These are phyloP conservation scores for Lasius platythorax DNA, from an alignment of 2,888 invertebrate species.

Conservation along the genomic window DNA sequence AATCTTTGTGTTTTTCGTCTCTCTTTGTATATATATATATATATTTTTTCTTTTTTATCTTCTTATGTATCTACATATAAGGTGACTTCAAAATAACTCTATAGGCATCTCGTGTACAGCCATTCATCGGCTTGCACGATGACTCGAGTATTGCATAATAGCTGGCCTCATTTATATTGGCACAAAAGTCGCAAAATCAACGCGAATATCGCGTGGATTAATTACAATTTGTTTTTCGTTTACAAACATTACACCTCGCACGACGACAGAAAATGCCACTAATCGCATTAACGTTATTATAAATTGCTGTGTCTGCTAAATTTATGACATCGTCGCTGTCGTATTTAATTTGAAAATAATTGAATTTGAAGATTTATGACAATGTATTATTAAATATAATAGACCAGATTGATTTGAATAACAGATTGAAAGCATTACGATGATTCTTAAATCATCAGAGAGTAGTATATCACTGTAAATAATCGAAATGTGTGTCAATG, in stretches of 20 bases:
- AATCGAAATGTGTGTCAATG: neutral
- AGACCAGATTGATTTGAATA: neutral
- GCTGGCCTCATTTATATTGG: slow-evolving; percentile 72
- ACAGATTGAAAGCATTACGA: neutral
- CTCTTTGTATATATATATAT: slow-evolving; percentile 36
- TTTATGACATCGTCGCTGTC: neutral
- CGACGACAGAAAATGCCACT: slow-evolving; percentile 11
- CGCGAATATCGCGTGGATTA: slow-evolving; percentile 37
- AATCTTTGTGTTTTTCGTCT: slow-evolving; percentile 47
- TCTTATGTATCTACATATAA: slow-evolving; percentile 53
- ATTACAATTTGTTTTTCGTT: slow-evolving; percentile 24
- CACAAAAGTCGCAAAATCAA: slow-evolving; percentile 70
- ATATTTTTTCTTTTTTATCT: slow-evolving; percentile 39
- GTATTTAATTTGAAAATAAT: neutral
- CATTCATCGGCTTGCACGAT: slow-evolving; percentile 68
- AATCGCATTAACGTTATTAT: neutral
- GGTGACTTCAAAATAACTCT: slow-evolving; percentile 79
- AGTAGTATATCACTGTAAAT: neutral
- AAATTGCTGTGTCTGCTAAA: neutral
- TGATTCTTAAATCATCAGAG: neutral
- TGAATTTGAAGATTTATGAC: neutral
- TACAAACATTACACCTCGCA: slow-evolving; percentile 23
- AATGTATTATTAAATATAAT: neutral
- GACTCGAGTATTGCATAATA: slow-evolving; percentile 78
- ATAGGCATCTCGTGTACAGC: slow-evolving; percentile 77